Evolutionary conservation across 2,797 vertebrate species (phyloP), one percentile per base, ranked within the genome.

Genomic region (Alosa sapidissima): DNA sequence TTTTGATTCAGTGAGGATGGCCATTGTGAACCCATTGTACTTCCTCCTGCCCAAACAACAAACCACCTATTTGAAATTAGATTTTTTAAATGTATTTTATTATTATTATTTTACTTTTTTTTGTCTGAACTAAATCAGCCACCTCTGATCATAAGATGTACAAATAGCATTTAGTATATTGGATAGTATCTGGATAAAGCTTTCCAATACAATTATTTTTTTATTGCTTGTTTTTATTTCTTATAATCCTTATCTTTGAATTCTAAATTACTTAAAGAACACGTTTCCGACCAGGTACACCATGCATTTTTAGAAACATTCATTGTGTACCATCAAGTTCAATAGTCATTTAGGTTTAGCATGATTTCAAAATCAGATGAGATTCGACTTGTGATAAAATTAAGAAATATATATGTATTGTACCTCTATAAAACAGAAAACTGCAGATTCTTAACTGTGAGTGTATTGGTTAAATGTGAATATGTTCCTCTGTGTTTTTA

Each of bases 351-450:
- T 78, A 19, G 72, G 47, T 78, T 45, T 45, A 78, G 72, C 72
- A 78, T 78, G 72, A 78, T 78, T 78, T 78, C 6, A 47, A 72
- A 78, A 78, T 47, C 72, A 78, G 36, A 41, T 72, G 36, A 16
- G 16, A 45, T 78, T 78, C 47, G 41, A 78, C 72, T 78, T 47
- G 68, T 72, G 36, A 41, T 47, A 45, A 47, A 19, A 62, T 62
- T 24, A 21, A 78, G 47, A 21, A 41, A 41, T 41, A 41, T 41
- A 36, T 78, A 78, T 78, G 14, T 78, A 45, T 78, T 45, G 72
- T 78, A 78, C 72, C 58, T 60, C 58, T 60, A 60, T 62, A 47
- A 78, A 78, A 78, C 41, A 47, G 72, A 78, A 78, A 78, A 78
- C 19, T 14, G 16, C 72, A 78, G 72, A 78, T 45, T 75, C 68